These are phyloP conservation scores for Mobula hypostoma DNA, from an alignment of 2,113 vertebrate species.

Conservation along the genomic window DNA sequence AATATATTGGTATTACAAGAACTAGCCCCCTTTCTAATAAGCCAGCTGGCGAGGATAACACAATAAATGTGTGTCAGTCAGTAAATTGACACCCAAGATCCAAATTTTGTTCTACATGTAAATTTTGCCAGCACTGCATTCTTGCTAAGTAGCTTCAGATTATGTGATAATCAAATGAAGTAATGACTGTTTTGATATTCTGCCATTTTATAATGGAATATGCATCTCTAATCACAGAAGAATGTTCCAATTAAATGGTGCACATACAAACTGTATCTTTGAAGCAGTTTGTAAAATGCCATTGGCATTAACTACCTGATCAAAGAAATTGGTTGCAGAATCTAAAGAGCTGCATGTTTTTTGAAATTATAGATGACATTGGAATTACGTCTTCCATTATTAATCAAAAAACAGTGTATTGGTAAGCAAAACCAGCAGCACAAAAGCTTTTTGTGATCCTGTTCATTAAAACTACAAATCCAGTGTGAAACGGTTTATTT, in stretches of 20 bases:
- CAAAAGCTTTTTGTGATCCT: neutral
- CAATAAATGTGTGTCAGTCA: too few species aligned
- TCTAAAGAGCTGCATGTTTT: neutral
- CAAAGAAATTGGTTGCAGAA: neutral
- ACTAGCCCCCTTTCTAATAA: too few species aligned
- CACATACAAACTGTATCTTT: neutral
- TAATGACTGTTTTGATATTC: neutral
- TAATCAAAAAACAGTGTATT: neutral
- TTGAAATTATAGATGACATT: neutral
- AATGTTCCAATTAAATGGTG: neutral
- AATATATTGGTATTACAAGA: too few species aligned
- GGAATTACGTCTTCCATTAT: slow-evolving; percentile 24
- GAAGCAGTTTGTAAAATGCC: neutral
- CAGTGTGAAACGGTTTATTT: too few species aligned
- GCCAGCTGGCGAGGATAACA: too few species aligned
- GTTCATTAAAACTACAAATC: neutral
- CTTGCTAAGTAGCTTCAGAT: neutral
- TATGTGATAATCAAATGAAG: neutral
- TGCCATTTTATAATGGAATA: neutral
- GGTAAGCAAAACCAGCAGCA: neutral
- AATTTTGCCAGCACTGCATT: neutral
- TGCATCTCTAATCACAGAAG: neutral
- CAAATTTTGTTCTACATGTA: too few species aligned
- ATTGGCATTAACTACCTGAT: neutral
- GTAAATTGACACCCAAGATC: too few species aligned